Evolutionary conservation across 2,113 vertebrate species (phyloP).

Genomic region (Hydrochoerus hydrochaeris): DNA sequence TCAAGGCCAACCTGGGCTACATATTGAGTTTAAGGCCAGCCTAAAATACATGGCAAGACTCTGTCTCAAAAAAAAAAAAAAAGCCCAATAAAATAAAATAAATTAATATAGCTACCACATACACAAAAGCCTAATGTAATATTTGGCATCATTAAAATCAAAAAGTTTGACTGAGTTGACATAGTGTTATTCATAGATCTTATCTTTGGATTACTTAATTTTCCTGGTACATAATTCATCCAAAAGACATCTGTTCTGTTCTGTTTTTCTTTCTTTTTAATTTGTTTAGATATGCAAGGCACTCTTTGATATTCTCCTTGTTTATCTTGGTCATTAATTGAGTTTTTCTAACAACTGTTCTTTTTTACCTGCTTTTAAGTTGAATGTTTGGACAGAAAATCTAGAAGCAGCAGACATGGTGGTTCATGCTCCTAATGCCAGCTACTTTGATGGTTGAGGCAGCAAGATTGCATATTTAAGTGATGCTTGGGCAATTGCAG

Average conservation of each 20-base stretch:
- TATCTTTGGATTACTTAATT: neutral
- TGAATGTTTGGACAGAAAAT: slow-evolving; percentile 30
- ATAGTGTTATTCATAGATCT: neutral
- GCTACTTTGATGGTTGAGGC: neutral
- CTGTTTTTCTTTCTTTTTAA: neutral
- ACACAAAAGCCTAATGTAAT: neutral
- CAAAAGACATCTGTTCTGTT: neutral
- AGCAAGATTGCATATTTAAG: neutral
- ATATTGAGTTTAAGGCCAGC: no score
- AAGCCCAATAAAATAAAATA: neutral
- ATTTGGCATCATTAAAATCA: slow-evolving; percentile 5
- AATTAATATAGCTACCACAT: neutral
- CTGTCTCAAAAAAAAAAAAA: no score
- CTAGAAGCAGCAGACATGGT: neutral
- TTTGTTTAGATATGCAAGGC: neutral
- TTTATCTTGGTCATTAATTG: neutral
- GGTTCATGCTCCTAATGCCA: neutral
- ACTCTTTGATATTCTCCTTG: neutral
- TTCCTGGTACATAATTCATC: neutral
- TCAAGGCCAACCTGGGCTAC: no score
- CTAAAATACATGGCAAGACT: no score
- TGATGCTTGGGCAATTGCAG: neutral
- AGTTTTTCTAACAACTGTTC: neutral
- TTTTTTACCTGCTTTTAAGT: neutral
- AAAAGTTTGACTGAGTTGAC: neutral